A percentile compares a stretch with the other conserved stretches of the same genome.
phyloP scores from a whole-genome alignment of 2,888 invertebrate genomes.

The Globia sparganii region DNA sequence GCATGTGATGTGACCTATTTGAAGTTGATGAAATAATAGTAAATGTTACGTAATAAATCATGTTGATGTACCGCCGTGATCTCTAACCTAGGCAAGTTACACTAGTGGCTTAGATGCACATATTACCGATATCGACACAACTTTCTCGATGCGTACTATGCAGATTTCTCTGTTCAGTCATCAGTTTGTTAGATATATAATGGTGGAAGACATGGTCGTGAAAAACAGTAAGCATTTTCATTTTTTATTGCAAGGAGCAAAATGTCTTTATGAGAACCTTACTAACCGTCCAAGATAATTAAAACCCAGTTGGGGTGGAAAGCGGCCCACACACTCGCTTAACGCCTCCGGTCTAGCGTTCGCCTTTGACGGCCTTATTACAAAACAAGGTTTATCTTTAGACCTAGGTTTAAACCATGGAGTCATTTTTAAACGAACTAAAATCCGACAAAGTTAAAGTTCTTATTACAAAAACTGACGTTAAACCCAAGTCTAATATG shows the following conservation, averaged over 20 bases:
- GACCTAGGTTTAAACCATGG: background rate
- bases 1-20: conserved; percentile 14
- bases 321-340: background rate
- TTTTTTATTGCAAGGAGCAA: background rate
- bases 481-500: background rate
- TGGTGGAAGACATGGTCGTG: background rate
- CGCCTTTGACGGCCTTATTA: background rate
- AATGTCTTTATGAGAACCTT: background rate
- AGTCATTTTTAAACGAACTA: background rate
- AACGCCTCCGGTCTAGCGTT: background rate
- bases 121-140: conserved; percentile 2
- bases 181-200: background rate
- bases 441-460: background rate
- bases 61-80: conserved; percentile 32
- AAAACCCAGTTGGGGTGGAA: background rate
- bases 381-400: background rate
- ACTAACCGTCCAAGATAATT: background rate
- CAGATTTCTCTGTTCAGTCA: conserved; percentile 3
- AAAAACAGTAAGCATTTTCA: background rate
- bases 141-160: background rate
- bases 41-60: conserved; percentile 41
- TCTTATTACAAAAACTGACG: background rate
- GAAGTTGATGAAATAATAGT: conserved; percentile 37
- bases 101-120: background rate
- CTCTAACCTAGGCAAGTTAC: conserved; percentile 43